These are phyloP conservation scores for Drosophila dunni DNA, from an alignment of 1,140 invertebrate genomes.

Conservation along the genomic window DNA sequence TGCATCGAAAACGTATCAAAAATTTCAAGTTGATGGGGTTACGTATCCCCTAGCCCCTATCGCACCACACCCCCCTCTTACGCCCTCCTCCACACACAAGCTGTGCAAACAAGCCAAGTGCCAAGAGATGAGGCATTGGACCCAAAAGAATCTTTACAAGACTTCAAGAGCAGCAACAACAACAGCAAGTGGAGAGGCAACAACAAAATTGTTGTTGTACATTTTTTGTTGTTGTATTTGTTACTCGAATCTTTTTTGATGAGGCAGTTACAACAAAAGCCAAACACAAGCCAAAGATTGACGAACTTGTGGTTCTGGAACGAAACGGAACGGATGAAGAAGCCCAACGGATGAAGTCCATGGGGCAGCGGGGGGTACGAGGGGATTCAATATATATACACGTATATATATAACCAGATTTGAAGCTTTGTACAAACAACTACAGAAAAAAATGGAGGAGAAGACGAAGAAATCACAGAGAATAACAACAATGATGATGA, in stretches of 20 bases:
- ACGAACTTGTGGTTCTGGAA: slow-evolving; percentile 39
- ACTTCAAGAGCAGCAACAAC: slow-evolving; percentile 48
- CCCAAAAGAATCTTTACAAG: slow-evolving; percentile 55
- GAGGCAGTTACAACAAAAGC: slow-evolving; percentile 74
- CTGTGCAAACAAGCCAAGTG: slow-evolving; percentile 36
- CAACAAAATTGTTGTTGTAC: slow-evolving; percentile 13
- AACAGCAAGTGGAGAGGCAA: slow-evolving; percentile 26
- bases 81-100: slow-evolving; percentile 3
- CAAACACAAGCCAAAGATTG: slow-evolving; percentile 42
- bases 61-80: background rate
- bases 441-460: slow-evolving; percentile 29
- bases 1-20: slow-evolving; percentile 16
- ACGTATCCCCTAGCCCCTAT: background rate
- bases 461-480: slow-evolving; percentile 16
- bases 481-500: slow-evolving; percentile 59
- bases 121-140: slow-evolving; percentile 17
- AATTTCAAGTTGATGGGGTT: background rate
- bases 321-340: slow-evolving; percentile 33
- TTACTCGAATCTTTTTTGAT: slow-evolving; percentile 65
- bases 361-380: background rate
- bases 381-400: slow-evolving; percentile 39
- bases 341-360: slow-evolving; percentile 15
- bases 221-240: slow-evolving; percentile 46
- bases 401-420: slow-evolving; percentile 70
- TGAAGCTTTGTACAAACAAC: slow-evolving; percentile 80